A percentile compares a stretch with the other conserved stretches of the same genome.
Conservation (phyloP, 2,113 vertebrate genomes). For the Osmerus mordax region DNA sequence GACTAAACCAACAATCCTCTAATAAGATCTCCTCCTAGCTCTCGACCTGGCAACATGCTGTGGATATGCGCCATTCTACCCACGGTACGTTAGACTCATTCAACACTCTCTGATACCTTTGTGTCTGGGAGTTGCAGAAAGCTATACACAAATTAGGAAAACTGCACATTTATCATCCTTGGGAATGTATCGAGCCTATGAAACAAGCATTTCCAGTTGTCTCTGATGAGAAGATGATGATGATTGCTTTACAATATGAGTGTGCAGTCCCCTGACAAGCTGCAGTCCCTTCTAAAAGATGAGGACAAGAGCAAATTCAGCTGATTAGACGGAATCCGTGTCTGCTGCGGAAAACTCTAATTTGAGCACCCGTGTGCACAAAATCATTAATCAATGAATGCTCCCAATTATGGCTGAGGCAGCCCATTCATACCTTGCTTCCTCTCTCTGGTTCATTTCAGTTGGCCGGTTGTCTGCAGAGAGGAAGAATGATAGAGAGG, state of each 20-base stretch:
- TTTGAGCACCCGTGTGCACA: conserved; percentile 48
- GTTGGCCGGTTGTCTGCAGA: conserved; percentile 2
- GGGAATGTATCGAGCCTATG: conserved; percentile 28
- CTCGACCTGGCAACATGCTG: no score
- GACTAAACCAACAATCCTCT: no score
- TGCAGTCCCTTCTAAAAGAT: conserved; percentile 30
- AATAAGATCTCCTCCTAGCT: no score
- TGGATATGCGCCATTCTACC: no score
- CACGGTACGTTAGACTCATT: no score
- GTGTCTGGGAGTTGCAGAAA: conserved; percentile 20
- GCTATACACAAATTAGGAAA: conserved; percentile 4
- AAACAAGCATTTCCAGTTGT: conserved; percentile 44
- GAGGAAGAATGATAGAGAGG: neutral
- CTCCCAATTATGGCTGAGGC: conserved; percentile 56
- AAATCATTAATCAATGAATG: conserved; percentile 68
- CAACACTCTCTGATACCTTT: no score
- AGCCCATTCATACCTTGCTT: conserved; percentile 54
- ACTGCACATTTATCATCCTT: conserved; percentile 30
- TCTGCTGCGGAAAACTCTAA: conserved; percentile 53
- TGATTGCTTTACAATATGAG: conserved; percentile 38
- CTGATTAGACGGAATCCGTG: conserved; percentile 59
- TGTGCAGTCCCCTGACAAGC: conserved; percentile 40
- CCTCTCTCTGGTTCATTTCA: conserved; percentile 43
- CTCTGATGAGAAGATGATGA: conserved; percentile 32
- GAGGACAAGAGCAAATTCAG: conserved; percentile 51